phyloP scores from a whole-genome alignment of 2,888 invertebrate genomes.

The Agrotis puta region DNA sequence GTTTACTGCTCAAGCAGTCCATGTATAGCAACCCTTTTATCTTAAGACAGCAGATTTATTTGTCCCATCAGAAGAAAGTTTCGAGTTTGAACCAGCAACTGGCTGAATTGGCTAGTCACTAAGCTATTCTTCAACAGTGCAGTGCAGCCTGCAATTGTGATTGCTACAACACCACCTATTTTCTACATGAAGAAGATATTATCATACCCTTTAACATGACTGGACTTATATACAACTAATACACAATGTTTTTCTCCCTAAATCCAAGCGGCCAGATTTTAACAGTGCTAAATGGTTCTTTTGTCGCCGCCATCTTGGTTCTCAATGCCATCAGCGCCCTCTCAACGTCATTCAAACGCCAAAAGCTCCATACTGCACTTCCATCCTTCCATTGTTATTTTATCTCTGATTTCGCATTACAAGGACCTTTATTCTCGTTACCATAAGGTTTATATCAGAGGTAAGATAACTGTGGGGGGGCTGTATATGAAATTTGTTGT shows the following conservation, averaged over 20 bases:
- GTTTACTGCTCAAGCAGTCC: no score
- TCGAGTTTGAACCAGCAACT: background rate
- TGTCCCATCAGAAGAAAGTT: background rate
- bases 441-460: background rate
- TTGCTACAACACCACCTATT: no score
- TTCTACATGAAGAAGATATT: background rate
- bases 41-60: slow-evolving; percentile 1
- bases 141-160: background rate
- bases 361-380: slow-evolving; percentile 6
- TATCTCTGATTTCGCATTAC: background rate
- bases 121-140: background rate
- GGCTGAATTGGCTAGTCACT: background rate
- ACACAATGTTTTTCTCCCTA: slow-evolving; percentile 53
- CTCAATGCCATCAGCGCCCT: background rate
- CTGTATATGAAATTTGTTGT: slow-evolving; percentile 65
- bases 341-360: background rate
- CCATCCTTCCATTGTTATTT: background rate
- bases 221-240: slow-evolving; percentile 23
- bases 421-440: background rate
- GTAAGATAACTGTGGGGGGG: slow-evolving; percentile 3
- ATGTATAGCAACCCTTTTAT: background rate
- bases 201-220: background rate
- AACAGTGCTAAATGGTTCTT: slow-evolving; percentile 7
- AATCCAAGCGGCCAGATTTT: slow-evolving; percentile 41
- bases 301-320: background rate